Base-by-base conservation (phyloP, 2,113 vertebrate species). In the Marmota monax region DNA sequence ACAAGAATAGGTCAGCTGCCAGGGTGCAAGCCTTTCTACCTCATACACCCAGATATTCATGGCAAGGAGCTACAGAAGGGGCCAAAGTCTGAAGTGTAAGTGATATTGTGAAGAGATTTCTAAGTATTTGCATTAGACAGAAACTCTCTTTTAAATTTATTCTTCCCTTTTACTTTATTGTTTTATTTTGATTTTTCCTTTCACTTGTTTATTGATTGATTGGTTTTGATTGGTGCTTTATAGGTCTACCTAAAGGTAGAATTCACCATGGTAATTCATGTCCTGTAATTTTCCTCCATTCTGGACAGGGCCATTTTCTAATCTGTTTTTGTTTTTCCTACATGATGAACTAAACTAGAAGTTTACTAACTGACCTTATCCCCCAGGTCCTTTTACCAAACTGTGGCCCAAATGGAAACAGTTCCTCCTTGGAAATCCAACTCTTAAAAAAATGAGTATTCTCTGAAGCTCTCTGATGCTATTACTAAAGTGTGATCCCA, bases 321-420 rank as follows among this genome's bases (percentile, higher is more conserved):
- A 4, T 83, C n/a, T 63, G 23, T 56, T 89, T 93, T 73, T 88
- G 17, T 10, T 69, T 84, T 92, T 95, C 29, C 83, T 39, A 8
- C 17, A 5, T 56, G 18, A 69, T 56, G 39, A 88, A 22, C 73
- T 95, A 45, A 45, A 45, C 45, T 45, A 45, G 14, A 79, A n/a
- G 22, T 65, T 89, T 90, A 79, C 76, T 94, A 70, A 76, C 11
- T 72, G 42, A 94, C 42, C 22, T 95, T 51, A 37, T 27, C 48
- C 72, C 3, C 12, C 84, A 53, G 85, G 20, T 42, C 29, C 17
- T 9, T 95, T 67, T 92, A 91, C 32, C 53, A 63, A 32, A 84
- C 27, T 65, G 12, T 20, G 34, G 3, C 9, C 45, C 8, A 72
- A 18, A 17, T 13, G 27, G 53, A 82, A 94, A 94, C 12, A 39